A percentile compares a stretch with the other conserved stretches of the same genome.
phyloP scores from a whole-genome alignment of 1,140 invertebrate species.

The Drosophila mojavensis region DNA sequence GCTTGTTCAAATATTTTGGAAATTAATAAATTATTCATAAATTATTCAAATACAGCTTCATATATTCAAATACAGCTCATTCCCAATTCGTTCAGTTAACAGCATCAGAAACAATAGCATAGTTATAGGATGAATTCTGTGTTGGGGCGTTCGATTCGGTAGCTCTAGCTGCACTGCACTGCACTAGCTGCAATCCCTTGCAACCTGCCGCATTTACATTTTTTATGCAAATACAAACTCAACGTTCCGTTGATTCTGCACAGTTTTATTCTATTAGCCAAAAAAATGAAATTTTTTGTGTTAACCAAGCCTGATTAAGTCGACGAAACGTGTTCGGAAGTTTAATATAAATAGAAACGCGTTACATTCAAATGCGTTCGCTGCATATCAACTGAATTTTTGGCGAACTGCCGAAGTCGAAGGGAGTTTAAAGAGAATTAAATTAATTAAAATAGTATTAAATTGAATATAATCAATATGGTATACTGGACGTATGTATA shows the following conservation, averaged over 20 bases:
- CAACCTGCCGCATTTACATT: slow-evolving; percentile 67
- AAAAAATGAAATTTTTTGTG: slow-evolving; percentile 10
- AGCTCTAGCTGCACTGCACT: not conserved
- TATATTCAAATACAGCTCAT: not conserved
- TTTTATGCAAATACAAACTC: slow-evolving; percentile 47
- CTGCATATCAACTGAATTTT: not conserved
- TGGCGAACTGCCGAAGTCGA: too few species aligned
- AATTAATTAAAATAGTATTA: too few species aligned
- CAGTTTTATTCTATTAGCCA: slow-evolving; percentile 37
- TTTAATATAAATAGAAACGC: slow-evolving; percentile 44
- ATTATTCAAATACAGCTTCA: too few species aligned
- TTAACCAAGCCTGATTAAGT: slow-evolving; percentile 61
- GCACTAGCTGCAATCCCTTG: slow-evolving; percentile 33
- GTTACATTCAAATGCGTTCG: slow-evolving; percentile 9
- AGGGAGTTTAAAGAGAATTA: too few species aligned
- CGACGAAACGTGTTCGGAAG: slow-evolving; percentile 63
- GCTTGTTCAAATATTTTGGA: too few species aligned
- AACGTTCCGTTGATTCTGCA: slow-evolving; percentile 44
- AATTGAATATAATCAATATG: too few species aligned
- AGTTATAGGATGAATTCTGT: slow-evolving; percentile 20
- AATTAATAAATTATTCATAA: too few species aligned
- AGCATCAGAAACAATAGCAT: slow-evolving; percentile 11
- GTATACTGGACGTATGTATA: too few species aligned
- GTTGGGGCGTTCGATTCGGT: not conserved
- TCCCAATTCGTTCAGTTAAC: not conserved